Percentiles rank a stretch among this genome's conserved stretches.
Evolutionary conservation across 2,113 vertebrate species (phyloP).

Genomic region (Scortum barcoo): DNA sequence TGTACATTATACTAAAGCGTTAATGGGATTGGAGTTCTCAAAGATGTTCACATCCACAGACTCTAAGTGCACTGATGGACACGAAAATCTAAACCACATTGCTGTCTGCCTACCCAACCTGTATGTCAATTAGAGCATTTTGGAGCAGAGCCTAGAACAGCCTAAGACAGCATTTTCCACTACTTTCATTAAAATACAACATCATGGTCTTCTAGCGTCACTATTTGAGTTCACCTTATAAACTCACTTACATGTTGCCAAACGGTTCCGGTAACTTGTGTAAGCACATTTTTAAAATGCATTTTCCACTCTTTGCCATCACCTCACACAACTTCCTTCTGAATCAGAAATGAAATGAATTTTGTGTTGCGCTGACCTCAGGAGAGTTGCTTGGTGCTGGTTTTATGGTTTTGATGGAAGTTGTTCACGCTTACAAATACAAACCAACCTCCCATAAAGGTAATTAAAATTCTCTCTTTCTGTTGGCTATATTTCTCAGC

Average conservation of each 20-base stretch:
- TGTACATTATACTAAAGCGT: background rate
- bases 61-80: conserved; percentile 4
- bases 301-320: background rate
- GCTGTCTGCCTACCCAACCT: background rate
- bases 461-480: background rate
- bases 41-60: conserved; percentile 4
- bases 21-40: background rate
- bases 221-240: background rate
- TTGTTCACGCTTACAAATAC: background rate
- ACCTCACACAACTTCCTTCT: background rate
- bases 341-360: background rate
- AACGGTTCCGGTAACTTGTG: background rate
- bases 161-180: background rate
- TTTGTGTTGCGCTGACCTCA: background rate
- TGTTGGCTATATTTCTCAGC: background rate
- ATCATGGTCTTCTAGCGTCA: background rate
- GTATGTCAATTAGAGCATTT: background rate
- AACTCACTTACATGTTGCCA: background rate
- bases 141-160: background rate
- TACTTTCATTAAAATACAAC: background rate
- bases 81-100: background rate
- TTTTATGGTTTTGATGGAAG: background rate
- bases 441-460: background rate
- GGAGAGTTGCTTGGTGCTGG: background rate
- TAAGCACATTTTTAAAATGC: background rate